Conservation (phyloP, 2,797 vertebrate species). For the Eulemur mongoz region DNA sequence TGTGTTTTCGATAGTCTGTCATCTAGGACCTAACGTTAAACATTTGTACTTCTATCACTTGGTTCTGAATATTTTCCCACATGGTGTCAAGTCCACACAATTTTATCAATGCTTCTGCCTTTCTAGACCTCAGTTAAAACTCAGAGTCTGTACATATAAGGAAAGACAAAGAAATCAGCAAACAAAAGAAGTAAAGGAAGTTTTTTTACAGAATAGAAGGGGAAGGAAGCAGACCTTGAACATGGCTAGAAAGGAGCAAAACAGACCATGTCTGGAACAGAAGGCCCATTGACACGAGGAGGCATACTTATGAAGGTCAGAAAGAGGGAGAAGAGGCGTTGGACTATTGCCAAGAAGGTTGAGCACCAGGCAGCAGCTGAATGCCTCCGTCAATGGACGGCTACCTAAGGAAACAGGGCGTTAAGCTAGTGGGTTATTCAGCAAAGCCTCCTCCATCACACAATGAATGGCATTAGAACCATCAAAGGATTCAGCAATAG, state of each 20-base stretch:
- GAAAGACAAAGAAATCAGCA: background rate
- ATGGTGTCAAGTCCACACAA: background rate
- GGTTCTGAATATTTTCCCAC: conserved; percentile 6
- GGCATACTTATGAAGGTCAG: background rate
- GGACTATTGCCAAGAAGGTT: background rate
- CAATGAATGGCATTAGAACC: background rate
- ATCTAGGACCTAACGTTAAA: background rate
- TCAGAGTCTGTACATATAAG: background rate
- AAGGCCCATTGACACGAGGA: background rate
- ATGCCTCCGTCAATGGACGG: background rate
- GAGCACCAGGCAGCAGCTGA: background rate
- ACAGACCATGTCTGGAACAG: background rate
- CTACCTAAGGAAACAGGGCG: background rate
- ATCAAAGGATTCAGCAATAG: background rate
- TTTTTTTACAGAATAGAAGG: background rate
- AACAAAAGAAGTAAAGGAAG: conserved; percentile 11
- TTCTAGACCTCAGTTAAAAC: background rate
- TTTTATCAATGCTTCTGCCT: background rate
- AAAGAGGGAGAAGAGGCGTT: background rate
- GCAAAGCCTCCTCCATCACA: conserved; percentile 17
- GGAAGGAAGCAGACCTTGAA: conserved; percentile 37
- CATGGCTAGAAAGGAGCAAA: conserved; percentile 2
- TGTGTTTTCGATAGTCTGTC: background rate
- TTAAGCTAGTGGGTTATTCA: background rate
- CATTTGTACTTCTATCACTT: background rate